Percentiles rank a stretch among this genome's conserved stretches.
Conservation (phyloP, 1,140 invertebrate species). For the Caerostris darwini region DNA sequence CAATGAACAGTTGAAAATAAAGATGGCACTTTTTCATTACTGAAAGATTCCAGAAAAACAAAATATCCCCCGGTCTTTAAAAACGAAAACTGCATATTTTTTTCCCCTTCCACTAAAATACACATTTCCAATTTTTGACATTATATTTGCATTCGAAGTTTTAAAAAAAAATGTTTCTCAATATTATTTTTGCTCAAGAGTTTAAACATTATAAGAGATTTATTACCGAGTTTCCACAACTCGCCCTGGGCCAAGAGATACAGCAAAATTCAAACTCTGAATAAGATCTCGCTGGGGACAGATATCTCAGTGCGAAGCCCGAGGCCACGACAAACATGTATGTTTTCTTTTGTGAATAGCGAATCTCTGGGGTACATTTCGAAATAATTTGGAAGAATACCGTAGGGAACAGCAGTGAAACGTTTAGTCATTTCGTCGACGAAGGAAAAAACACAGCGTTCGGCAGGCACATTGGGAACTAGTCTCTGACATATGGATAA, state of each 20-base stretch:
- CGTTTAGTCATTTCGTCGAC: constrained; percentile 34
- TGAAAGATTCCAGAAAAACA: too few species aligned
- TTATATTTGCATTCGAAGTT: constrained; percentile 65
- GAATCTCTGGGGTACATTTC: constrained; percentile 45
- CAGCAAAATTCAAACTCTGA: constrained; percentile 64
- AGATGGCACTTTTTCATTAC: too few species aligned
- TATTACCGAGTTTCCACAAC: constrained; percentile 53
- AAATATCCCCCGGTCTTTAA: neutral
- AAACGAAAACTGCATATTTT: neutral
- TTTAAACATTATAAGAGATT: constrained; percentile 74
- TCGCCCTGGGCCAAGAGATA: neutral
- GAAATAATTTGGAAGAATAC: constrained; percentile 58
- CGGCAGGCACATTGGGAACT: neutral
- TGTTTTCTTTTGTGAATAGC: constrained; percentile 53
- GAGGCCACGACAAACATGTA: constrained; percentile 47
- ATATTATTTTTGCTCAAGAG: constrained; percentile 50
- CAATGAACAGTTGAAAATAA: too few species aligned
- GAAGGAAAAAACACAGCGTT: neutral
- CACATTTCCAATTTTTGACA: constrained; percentile 25
- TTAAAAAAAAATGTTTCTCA: neutral
- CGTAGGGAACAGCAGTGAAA: neutral
- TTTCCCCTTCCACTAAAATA: constrained; percentile 41
- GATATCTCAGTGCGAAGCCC: constrained; percentile 48
- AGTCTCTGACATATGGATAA: constrained; percentile 20
- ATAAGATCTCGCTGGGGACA: constrained; percentile 68